Percentiles rank a stretch among this genome's conserved stretches.
Conservation (phyloP, 2,113 vertebrate genomes). For the Hippocampus guttulatus region DNA sequence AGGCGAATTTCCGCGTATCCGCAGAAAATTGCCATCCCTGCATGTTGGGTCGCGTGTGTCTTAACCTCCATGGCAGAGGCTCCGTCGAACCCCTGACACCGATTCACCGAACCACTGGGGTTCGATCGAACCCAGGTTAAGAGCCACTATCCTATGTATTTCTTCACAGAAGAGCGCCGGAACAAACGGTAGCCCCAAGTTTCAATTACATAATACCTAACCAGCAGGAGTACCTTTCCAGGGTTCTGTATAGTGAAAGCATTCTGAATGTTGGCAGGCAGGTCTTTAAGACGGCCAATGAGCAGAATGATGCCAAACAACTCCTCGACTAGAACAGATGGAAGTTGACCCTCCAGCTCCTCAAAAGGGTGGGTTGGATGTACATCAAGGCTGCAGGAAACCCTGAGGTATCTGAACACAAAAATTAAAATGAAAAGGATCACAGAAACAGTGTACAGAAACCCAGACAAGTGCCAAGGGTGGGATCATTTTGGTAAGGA, state of each 20-base stretch:
- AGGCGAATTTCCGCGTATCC: too few species aligned
- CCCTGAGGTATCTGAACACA: conserved; percentile 75
- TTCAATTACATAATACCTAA: not conserved
- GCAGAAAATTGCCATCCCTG: too few species aligned
- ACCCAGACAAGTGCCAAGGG: not conserved
- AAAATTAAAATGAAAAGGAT: not conserved
- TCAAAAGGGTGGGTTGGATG: conserved; percentile 74
- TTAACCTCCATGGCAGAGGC: too few species aligned
- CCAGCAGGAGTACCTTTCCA: conserved; percentile 75
- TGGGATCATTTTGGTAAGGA: not conserved
- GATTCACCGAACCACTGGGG: too few species aligned
- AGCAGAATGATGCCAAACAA: conserved; percentile 81
- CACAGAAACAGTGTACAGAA: not conserved
- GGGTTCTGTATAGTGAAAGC: conserved; percentile 82
- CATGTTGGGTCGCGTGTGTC: too few species aligned
- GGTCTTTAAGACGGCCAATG: conserved; percentile 79
- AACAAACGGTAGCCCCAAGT: not conserved
- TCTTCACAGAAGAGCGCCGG: not conserved
- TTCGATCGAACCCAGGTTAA: too few species aligned
- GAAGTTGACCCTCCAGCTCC: conserved; percentile 78
- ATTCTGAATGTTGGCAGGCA: conserved; percentile 76
- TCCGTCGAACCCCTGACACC: too few species aligned
- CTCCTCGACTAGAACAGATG: conserved; percentile 84
- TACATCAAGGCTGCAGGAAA: conserved; percentile 53
- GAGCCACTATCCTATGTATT: not conserved